Conservation (phyloP, 2,113 vertebrate species). For the Hydropotes inermis region DNA sequence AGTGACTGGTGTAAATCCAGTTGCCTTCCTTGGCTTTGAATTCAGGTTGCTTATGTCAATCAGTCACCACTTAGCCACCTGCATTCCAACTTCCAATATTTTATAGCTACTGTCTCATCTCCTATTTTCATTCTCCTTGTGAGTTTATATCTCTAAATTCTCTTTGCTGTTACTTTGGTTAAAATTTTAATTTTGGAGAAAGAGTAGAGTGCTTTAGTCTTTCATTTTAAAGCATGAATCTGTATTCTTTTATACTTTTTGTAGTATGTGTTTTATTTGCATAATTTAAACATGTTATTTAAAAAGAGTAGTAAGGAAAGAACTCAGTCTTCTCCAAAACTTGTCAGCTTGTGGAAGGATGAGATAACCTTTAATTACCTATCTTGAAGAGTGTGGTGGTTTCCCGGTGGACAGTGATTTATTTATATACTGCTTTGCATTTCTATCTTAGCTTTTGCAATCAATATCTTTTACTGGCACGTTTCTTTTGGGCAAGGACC, state of each 20-base stretch:
- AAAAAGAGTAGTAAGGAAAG: not conserved
- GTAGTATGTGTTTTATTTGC: not conserved
- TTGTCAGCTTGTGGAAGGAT: not conserved
- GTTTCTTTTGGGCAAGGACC: not conserved
- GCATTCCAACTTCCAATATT: not conserved
- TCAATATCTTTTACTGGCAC: not conserved
- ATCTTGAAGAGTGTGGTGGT: not conserved
- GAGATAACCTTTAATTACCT: not conserved
- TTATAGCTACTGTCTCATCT: not conserved
- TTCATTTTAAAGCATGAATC: not conserved
- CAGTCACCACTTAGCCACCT: not conserved
- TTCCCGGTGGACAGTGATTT: not conserved
- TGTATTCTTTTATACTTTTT: not conserved
- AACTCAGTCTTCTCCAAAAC: not conserved
- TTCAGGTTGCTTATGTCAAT: not conserved
- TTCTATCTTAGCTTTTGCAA: not conserved
- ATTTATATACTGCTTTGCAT: not conserved
- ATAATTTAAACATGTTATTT: not conserved
- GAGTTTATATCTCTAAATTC: not conserved
- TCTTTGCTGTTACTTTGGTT: conserved; percentile 22
- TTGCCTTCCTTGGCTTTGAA: not conserved
- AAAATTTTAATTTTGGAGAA: not conserved
- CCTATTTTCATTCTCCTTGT: not conserved
- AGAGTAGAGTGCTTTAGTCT: not conserved
- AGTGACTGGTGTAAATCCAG: not conserved